Percentiles rank a stretch among this genome's conserved stretches.
phyloP scores from a whole-genome alignment of 2,888 invertebrate genomes.

The Philereme transversata region DNA sequence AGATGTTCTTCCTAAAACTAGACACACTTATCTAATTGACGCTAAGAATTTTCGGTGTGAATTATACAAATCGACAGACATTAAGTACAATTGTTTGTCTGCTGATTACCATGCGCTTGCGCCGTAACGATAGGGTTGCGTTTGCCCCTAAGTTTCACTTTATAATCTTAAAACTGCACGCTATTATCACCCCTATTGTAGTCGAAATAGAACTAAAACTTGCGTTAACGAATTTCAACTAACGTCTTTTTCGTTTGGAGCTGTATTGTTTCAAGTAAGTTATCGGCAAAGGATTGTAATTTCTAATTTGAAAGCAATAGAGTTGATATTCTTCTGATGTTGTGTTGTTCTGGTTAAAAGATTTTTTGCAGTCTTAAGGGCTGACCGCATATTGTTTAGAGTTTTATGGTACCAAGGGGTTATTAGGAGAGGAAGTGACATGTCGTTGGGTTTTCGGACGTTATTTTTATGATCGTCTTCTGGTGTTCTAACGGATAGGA shows the following conservation, averaged over 20 bases:
- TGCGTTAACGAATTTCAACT: background rate
- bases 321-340: conserved; percentile 7
- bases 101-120: conserved; percentile 69
- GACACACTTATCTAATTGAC: conserved; percentile 12
- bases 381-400: conserved; percentile 53
- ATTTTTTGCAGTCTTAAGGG: conserved; percentile 41
- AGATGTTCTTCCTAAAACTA: conserved; percentile 18
- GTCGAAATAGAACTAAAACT: background rate
- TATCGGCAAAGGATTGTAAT: conserved; percentile 10
- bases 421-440: conserved; percentile 62
- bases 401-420: conserved; percentile 65
- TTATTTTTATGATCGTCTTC: conserved; percentile 60
- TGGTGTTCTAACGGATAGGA: conserved; percentile 43
- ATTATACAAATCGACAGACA: conserved; percentile 26
- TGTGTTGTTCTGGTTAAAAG: conserved; percentile 46
- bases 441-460: conserved; percentile 68
- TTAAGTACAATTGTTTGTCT: conserved; percentile 58
- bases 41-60: conserved; percentile 36
- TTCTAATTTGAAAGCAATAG: background rate
- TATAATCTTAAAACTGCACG: conserved; percentile 10
- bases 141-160: conserved; percentile 49
- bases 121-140: conserved; percentile 74
- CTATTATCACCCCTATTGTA: conserved; percentile 14
- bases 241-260: conserved; percentile 15
- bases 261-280: conserved; percentile 13